Percentiles rank a stretch among this genome's conserved stretches.
Evolutionary conservation across 1,140 invertebrate genomes (phyloP).

Genomic region (Hypothenemus hampei): DNA sequence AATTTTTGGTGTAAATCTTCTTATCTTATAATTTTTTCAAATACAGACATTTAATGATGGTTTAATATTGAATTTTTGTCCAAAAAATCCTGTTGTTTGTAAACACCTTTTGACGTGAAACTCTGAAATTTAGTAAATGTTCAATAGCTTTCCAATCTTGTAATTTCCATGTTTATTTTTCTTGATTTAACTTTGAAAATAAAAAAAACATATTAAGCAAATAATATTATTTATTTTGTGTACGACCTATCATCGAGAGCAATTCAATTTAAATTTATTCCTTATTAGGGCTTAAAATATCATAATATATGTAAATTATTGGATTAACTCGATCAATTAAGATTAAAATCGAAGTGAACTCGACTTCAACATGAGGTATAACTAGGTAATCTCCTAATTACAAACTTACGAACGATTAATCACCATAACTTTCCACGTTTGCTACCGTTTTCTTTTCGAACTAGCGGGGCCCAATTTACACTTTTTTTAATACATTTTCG

Average conservation of each 20-base stretch:
- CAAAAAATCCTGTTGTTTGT: no score
- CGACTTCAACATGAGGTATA: not conserved
- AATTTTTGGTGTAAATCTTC: no score
- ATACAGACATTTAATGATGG: no score
- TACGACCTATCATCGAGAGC: not conserved
- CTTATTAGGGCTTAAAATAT: no score
- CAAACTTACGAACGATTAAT: not conserved
- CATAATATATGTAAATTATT: not conserved
- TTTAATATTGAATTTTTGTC: no score
- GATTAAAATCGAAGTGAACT: not conserved
- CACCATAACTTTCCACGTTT: not conserved
- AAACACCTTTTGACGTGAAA: no score
- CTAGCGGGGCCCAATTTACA: slow-evolving; percentile 9
- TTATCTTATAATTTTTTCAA: no score
- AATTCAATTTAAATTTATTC: not conserved
- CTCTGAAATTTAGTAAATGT: no score
- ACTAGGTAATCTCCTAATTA: slow-evolving; percentile 9
- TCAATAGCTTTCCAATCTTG: no score
- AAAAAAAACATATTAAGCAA: not conserved
- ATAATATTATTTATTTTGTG: not conserved
- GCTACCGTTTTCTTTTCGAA: slow-evolving; percentile 19
- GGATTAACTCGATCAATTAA: not conserved
- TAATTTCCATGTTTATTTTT: not conserved
- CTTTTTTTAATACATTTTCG: slow-evolving; percentile 19
- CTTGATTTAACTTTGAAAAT: not conserved